Evolutionary conservation across 2,113 vertebrate genomes (phyloP), one percentile per base, ranked within the genome.

Genomic region (Alexandromys fortis): DNA sequence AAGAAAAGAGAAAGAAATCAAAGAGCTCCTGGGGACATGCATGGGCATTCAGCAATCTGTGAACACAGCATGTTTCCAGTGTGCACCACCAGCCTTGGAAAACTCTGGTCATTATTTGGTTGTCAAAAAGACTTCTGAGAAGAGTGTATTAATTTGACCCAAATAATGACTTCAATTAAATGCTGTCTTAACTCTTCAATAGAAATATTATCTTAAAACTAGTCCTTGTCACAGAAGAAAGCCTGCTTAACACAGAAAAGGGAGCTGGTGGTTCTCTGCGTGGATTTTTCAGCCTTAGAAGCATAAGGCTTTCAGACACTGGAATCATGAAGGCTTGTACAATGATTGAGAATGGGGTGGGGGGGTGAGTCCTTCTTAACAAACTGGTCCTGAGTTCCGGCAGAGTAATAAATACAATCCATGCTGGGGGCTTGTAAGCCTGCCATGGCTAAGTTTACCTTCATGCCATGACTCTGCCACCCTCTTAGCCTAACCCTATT

Each of bases 1-100:
- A 96, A 94, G 75, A 68, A 97, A 97, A 94, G 86, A 88, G 95
- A 97, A 97, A 33, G 78, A 97, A 97, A 95, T 98, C 97, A 98
- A 98, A 98, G 94, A 97, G 94, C 96, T 97, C 87, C 95, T 45
- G 93, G 94, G 78, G 52, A 86, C 76, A 45, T 90, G 63, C 10
- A 19, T 13, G 68, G 75, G 75, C 45, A 1, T 94, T 97, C 94
- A 70, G 95, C 55, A 92, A n/a, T 45, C 10, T 90, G 12, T 81
- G 97, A 97, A 98, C 65, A 90, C 1, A 70, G 38, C 86, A 12
- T 52, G 70, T 49, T 91, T 45, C 67, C 63, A 63, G 73, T 28
- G 24, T 28, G 24, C 83, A 97, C 90, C 68, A 86, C 89, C 65
- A 21, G 49, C 47, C 38, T 33, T 94, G 63, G 72, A 35, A 72